Percentiles rank a stretch among this genome's conserved stretches.
Conservation (phyloP, 2,797 vertebrate genomes). For the Enteromius anoplus region DNA sequence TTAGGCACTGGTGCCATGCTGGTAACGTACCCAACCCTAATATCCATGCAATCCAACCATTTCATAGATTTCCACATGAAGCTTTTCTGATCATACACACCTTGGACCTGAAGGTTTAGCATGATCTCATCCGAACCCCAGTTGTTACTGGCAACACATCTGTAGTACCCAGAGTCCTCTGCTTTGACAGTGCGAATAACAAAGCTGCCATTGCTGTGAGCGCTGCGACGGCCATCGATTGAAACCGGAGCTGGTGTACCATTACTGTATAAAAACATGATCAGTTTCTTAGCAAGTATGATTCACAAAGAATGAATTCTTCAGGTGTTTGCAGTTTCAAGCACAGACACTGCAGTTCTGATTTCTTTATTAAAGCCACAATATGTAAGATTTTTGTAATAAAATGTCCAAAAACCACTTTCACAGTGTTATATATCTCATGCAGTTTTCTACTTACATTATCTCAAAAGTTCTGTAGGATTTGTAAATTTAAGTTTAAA, state of each 20-base stretch:
- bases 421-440: no score
- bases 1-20: no score
- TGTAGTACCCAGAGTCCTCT: conserved; percentile 98
- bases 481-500: no score
- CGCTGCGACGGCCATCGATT: conserved; percentile 90
- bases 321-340: neutral
- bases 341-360: neutral
- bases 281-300: neutral
- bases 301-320: neutral
- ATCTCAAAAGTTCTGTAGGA: no score
- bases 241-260: conserved; percentile 92
- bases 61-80: neutral
- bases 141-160: conserved; percentile 94
- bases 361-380: neutral
- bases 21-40: no score
- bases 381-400: no score
- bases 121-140: conserved; percentile 97
- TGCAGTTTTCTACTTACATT: no score
- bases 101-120: conserved; percentile 97
- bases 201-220: conserved; percentile 95
- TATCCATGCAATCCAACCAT: no score
- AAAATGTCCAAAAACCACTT: no score
- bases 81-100: conserved; percentile 68
- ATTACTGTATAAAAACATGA: conserved; percentile 78
- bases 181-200: conserved; percentile 97